Base-by-base conservation (phyloP, 1,140 invertebrate genomes). In the Dendrolimus kikuchii region DNA sequence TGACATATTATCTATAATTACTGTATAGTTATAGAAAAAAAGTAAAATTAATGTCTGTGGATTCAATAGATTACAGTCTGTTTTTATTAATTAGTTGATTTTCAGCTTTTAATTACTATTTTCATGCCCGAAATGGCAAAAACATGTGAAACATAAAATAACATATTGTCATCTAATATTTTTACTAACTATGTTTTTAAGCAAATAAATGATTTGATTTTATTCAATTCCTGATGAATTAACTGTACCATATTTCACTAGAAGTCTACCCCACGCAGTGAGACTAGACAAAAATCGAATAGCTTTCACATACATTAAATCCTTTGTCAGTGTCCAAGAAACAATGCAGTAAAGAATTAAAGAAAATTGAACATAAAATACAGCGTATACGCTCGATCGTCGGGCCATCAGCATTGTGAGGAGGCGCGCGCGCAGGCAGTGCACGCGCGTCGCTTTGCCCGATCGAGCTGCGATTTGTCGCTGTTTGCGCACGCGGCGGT, bases 311-410 rank as follows among this genome's bases (percentile, higher is more conserved):
- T 81, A 81, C 74, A 82, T 84, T 75, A 23, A 23, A 23, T 66
- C 59, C 47, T 54, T 62, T 77, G 73, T 78, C 72, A 63, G 51
- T 57, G 63, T 53, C 57, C 68, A 49, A 53, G 59, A 58, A 63
- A 74, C 74, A 75, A 81, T 74, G 68, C 68, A 63, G 64, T 74
- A 76, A 81, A 67, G 73, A 62, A 82, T 77, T 79, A 67, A 74
- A 74, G 70, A 76, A 81, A 81, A 83, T 74, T 79, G 57, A 74
- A 64, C 74, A 81, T 81, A 79, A 82, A 85, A 76, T 71, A 81
- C 49, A 53, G 66, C 66, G 68, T 69, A 74, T 74, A 66, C 71
- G 77, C 70, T 64, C 72, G 74, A 67, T 45, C 23, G n/a, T 45
- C 44, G 6, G 42, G 47, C 55, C 71, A 74, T 74, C 74, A 68